These are phyloP conservation scores for Malacoctenus gilli DNA, from an alignment of 2,797 vertebrate species.

Conservation along the genomic window DNA sequence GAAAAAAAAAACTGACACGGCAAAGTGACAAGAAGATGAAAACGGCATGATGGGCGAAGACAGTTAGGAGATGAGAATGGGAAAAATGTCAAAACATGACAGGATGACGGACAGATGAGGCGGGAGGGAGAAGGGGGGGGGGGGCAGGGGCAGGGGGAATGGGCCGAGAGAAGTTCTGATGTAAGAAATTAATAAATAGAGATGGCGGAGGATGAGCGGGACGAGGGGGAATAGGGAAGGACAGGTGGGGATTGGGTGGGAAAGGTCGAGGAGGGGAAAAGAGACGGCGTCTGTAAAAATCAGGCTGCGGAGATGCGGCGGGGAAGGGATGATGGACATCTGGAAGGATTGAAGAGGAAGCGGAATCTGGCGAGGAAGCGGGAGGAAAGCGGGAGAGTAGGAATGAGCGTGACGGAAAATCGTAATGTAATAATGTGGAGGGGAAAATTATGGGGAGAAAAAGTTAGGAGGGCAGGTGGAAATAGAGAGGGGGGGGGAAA, in stretches of 20 bases:
- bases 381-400: slow-evolving; percentile 23
- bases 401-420: slow-evolving; percentile 16
- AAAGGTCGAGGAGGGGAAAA: slow-evolving; percentile 15
- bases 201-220: slow-evolving; percentile 37
- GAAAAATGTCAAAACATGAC: slow-evolving; percentile 63
- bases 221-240: slow-evolving; percentile 23
- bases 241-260: slow-evolving; percentile 34
- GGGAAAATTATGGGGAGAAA: slow-evolving; percentile 33
- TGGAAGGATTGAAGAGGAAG: slow-evolving; percentile 42
- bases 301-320: slow-evolving; percentile 12
- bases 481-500: slow-evolving; percentile 10
- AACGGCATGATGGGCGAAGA: slow-evolving; percentile 52
- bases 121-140: neutral
- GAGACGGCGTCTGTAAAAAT: slow-evolving; percentile 27
- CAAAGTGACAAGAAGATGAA: slow-evolving; percentile 60
- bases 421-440: slow-evolving; percentile 36
- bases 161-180: slow-evolving; percentile 28
- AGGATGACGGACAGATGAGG: slow-evolving; percentile 57
- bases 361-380: slow-evolving; percentile 15
- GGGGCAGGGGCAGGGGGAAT: neutral
- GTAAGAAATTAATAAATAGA: slow-evolving; percentile 53
- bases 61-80: slow-evolving; percentile 61
- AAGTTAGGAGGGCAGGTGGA: slow-evolving; percentile 15
- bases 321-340: slow-evolving; percentile 39
- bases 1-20: slow-evolving; percentile 46